Conservation (phyloP, 2,113 vertebrate species). For the Lutjanus erythropterus region DNA sequence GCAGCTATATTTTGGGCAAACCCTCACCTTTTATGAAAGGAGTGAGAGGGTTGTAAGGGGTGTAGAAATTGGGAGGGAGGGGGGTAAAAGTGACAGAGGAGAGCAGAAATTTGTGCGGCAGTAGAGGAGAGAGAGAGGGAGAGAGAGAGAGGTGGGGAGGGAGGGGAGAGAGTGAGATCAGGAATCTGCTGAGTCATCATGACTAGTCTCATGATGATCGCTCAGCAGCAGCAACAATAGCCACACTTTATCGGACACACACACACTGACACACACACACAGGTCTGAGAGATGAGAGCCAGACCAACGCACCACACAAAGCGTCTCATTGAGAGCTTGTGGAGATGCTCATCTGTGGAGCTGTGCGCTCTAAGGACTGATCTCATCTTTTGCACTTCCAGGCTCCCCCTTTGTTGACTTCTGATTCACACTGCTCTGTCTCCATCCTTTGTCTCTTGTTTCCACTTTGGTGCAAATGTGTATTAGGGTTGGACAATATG, state of each 20-base stretch:
- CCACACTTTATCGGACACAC: constrained; percentile 62
- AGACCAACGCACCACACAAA: constrained; percentile 65
- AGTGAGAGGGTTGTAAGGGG: background rate
- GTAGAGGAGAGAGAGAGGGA: constrained; percentile 1
- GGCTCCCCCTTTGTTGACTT: constrained; percentile 56
- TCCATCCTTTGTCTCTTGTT: constrained; percentile 62
- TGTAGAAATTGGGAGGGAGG: background rate
- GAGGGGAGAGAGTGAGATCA: constrained; percentile 48
- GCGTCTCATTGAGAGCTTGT: constrained; percentile 69
- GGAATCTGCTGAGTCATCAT: constrained; percentile 84
- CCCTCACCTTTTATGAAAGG: constrained; percentile 18
- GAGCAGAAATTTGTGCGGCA: constrained; percentile 48
- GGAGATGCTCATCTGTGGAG: constrained; percentile 69
- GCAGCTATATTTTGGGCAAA: background rate
- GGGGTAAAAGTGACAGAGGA: constrained; percentile 39
- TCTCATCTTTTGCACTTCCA: constrained; percentile 76
- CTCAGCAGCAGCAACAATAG: constrained; percentile 80
- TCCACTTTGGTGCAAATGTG: constrained; percentile 10
- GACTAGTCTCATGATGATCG: constrained; percentile 81
- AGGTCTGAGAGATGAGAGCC: constrained; percentile 63
- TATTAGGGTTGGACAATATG: too few species aligned
- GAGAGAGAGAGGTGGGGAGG: background rate
- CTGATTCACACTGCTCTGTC: constrained; percentile 46
- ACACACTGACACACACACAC: constrained; percentile 41
- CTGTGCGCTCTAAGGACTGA: constrained; percentile 72